Evolutionary conservation across 53 echinoderm and acorn worm genomes (phyloP), one percentile per base, ranked within the genome.

Genomic region (Crossaster papposus): DNA sequence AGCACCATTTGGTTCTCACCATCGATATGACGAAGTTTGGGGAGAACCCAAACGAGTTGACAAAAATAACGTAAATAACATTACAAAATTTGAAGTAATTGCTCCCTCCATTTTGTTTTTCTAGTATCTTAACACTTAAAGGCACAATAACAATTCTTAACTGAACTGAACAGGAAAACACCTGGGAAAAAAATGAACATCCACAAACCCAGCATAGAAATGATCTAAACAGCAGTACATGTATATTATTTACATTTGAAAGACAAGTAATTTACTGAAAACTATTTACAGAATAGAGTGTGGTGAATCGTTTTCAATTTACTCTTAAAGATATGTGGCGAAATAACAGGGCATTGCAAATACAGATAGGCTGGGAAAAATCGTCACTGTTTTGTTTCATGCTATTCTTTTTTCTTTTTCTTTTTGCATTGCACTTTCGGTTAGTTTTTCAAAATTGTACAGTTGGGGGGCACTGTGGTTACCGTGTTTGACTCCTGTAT

Each of bases 191-290:
- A 52, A 85, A 53, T 29, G 54, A 85, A 83, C 30, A 23, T 44
- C 35, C 53, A 20, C 54, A 85, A 74, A 33, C 20, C 83, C 65
- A 70, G 24, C 20, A 64, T 34, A 54, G 20, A 26, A 65, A 13
- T 34, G 68, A 83, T 44, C 44, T 26, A 11, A 30, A 70, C 44
- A 14, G n/a, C 65, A n/a, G 23, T 65, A 28, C 2, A 2, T 15
- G 36, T 84, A 17, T 53, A 30, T 44, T 85, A 85, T 85, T 72
- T 85, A 85, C 74, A 85, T 12, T 53, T 85, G 85, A 85, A 85
- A 85, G 85, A 85, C 85, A 33, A 17, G 54, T 73, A 80, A 80
- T 54, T 55, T 80, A 15, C 17, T 30, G 38, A 52, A 26, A 22
- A 1, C 13, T 44, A 83, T 53, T 33, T 84, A 52, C 71, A 72